phyloP scores from a whole-genome alignment of 2,888 invertebrate species.

The Luffia ferchaultella region DNA sequence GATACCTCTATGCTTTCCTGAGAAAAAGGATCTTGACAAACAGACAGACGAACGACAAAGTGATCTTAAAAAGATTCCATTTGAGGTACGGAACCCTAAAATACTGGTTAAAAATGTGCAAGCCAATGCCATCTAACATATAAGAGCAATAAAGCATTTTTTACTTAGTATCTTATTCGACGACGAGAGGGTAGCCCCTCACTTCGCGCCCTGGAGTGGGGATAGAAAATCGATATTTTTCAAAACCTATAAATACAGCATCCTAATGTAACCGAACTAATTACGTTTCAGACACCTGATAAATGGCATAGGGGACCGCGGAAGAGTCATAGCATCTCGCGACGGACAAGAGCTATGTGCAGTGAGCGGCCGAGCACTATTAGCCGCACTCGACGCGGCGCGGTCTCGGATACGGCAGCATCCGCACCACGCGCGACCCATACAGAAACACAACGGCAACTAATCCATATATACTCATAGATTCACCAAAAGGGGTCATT shows the following conservation, averaged over 20 bases:
- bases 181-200: too few relatives aligned
- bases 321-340: slow-evolving; percentile 59
- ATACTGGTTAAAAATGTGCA: background rate
- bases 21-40: background rate
- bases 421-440: slow-evolving; percentile 4
- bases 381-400: slow-evolving; percentile 21
- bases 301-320: slow-evolving; percentile 65
- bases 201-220: too few relatives aligned
- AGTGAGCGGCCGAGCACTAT: slow-evolving; percentile 32
- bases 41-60: background rate
- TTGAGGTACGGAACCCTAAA: background rate
- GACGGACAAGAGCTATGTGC: slow-evolving; percentile 66
- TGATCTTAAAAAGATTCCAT: background rate
- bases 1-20: background rate
- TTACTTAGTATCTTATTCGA: too few relatives aligned
- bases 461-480: background rate
- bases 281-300: slow-evolving; percentile 46
- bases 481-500: too few relatives aligned
- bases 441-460: slow-evolving; percentile 6
- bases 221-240: too few relatives aligned
- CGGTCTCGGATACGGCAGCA: slow-evolving; percentile 3
- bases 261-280: too few relatives aligned
- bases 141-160: too few relatives aligned
- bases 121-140: background rate
- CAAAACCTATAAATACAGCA: too few relatives aligned